These are phyloP conservation scores for Machaerirhynchus nigripectus DNA, from an alignment of 2,113 vertebrate species.

Conservation along the genomic window DNA sequence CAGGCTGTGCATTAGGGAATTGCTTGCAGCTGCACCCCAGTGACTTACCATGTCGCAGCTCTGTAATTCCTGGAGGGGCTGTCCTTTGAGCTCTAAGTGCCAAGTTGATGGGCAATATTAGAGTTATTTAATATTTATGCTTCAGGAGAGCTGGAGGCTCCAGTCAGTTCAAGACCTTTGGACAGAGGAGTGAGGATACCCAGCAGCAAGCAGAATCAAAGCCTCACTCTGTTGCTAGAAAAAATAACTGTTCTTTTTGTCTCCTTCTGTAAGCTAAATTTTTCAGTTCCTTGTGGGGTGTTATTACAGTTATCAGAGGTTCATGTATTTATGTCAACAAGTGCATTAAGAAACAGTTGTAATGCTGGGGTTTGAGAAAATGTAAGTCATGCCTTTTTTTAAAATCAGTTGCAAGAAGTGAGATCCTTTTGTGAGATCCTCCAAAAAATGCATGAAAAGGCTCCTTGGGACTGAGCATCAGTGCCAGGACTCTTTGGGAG, in stretches of 20 bases:
- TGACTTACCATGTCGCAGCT: neutral
- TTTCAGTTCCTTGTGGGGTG: neutral
- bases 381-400: neutral
- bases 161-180: neutral
- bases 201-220: neutral
- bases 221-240: neutral
- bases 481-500: neutral
- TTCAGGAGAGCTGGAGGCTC: neutral
- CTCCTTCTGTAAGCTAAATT: neutral
- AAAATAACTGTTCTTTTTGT: neutral
- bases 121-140: neutral
- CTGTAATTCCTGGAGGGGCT: neutral
- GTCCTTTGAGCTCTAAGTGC: neutral
- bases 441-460: rapidly evolving
- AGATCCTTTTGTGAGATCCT: neutral
- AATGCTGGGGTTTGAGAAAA: neutral
- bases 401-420: neutral
- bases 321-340: neutral
- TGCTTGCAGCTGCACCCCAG: neutral
- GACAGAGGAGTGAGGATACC: neutral
- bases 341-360: neutral
- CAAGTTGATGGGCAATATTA: neutral
- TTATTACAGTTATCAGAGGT: neutral
- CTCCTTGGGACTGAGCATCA: neutral
- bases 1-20: neutral